phyloP scores from a whole-genome alignment of 1,140 invertebrate genomes.

The Halyomorpha halys region DNA sequence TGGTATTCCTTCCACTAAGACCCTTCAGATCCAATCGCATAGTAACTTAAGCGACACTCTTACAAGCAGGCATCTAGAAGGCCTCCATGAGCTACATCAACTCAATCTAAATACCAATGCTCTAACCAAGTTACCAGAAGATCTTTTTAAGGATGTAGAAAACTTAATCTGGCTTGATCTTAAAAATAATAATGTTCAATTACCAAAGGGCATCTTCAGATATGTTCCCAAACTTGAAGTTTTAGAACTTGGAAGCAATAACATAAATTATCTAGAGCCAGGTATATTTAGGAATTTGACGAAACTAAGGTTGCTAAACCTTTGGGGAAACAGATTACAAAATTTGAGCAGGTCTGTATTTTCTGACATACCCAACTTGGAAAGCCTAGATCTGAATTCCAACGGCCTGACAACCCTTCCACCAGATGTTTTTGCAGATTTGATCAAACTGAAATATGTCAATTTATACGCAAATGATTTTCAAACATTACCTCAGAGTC shows the following conservation, averaged over 20 bases:
- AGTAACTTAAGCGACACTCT: slow-evolving; percentile 40
- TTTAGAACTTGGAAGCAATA: slow-evolving; percentile 51
- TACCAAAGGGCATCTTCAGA: slow-evolving; percentile 32
- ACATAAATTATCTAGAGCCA: slow-evolving; percentile 43
- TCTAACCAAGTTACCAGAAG: slow-evolving; percentile 43
- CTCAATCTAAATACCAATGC: slow-evolving; percentile 41
- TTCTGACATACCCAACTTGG: slow-evolving; percentile 43
- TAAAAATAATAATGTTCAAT: slow-evolving; percentile 42
- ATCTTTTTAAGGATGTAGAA: slow-evolving; percentile 45
- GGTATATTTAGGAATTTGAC: slow-evolving; percentile 48
- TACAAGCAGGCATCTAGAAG: slow-evolving; percentile 41
- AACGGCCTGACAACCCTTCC: slow-evolving; percentile 49
- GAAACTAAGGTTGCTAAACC: slow-evolving; percentile 44
- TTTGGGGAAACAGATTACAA: slow-evolving; percentile 51
- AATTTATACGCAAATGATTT: slow-evolving; percentile 50
- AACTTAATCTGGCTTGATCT: slow-evolving; percentile 49
- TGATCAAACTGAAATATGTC: slow-evolving; percentile 46
- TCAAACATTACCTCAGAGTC: slow-evolving; percentile 42
- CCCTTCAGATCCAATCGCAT: slow-evolving; percentile 40
- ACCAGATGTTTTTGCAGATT: slow-evolving; percentile 44
- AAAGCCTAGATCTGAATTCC: slow-evolving; percentile 47
- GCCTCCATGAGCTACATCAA: slow-evolving; percentile 39
- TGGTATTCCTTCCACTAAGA: slow-evolving; percentile 38
- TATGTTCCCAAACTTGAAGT: slow-evolving; percentile 42
- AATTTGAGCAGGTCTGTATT: slow-evolving; percentile 48